phyloP scores from a whole-genome alignment of 2,888 invertebrate species.

The Autographa pulchrina region DNA sequence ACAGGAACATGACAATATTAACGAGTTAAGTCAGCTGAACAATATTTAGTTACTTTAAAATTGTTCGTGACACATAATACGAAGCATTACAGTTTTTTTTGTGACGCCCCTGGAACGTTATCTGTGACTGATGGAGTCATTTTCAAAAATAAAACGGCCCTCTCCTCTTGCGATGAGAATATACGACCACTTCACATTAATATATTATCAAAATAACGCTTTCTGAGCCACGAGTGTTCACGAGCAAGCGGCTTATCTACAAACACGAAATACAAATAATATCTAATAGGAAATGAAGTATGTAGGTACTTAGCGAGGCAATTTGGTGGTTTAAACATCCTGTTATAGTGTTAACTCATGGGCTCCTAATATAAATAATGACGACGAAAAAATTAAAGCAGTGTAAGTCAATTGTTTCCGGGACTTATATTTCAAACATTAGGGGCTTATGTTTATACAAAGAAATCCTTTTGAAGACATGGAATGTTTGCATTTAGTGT shows the following conservation, averaged over 20 bases:
- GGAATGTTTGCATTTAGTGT: slow-evolving; percentile 26
- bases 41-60: slow-evolving; percentile 81
- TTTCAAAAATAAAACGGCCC: slow-evolving; percentile 87
- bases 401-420: slow-evolving; percentile 77
- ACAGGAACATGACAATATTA: slow-evolving; percentile 74
- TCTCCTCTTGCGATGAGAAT: slow-evolving; percentile 76
- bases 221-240: slow-evolving; percentile 70
- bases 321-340: slow-evolving; percentile 86
- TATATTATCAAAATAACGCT: slow-evolving; percentile 85
- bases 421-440: slow-evolving; percentile 58
- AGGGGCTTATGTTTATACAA: slow-evolving; percentile 39
- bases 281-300: slow-evolving; percentile 84
- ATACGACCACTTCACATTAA: slow-evolving; percentile 83
- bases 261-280: slow-evolving; percentile 81
- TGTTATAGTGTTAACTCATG: slow-evolving; percentile 84
- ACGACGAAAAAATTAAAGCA: slow-evolving; percentile 75
- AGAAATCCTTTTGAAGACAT: slow-evolving; percentile 35
- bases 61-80: slow-evolving; percentile 79
- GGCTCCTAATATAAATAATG: slow-evolving; percentile 81
- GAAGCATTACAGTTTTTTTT: slow-evolving; percentile 78
- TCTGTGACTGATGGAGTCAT: slow-evolving; percentile 87
- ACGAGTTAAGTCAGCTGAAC: slow-evolving; percentile 69
- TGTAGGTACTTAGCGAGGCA: slow-evolving; percentile 75
- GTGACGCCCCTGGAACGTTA: slow-evolving; percentile 79
- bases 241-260: slow-evolving; percentile 76